Evolutionary conservation across 2,888 invertebrate genomes (phyloP), one percentile per base, ranked within the genome.

Genomic region (Lottia scabra): DNA sequence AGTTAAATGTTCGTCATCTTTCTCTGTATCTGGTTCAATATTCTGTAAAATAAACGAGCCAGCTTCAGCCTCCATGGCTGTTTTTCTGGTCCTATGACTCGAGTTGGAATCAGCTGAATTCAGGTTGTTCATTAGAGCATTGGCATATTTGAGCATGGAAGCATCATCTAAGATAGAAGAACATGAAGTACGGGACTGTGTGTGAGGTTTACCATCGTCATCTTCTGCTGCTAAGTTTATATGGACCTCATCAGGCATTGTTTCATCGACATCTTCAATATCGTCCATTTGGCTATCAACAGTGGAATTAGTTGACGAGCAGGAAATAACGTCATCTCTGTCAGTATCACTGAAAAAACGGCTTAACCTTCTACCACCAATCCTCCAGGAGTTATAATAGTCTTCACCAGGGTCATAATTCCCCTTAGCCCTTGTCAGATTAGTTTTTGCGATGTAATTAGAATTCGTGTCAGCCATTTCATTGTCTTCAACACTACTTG

Each of bases 261-360:
- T n/a, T 48, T 48, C 48, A 48, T 48, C 48, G n/a, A n/a, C 38
- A 38, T 38, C 38, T 38, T 38, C 38, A 38, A 10, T 38, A 38
- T 38, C 38, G 10, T 38, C 38, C 10, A 10, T 6, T 23, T 56
- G 19, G 13, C 19, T 56, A 23, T 23, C 56, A 19, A 23, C n/a
- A 19, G 23, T 56, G 12, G 56, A 56, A 56, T 56, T 13, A 19
- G 19, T 23, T 4, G 56, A 56, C 10, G 56, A 56, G 23, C 23
- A 56, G 23, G 56, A 56, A 13, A 56, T 23, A 10, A 56, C 19
- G 23, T 56, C 56, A 56, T 56, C 56, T 23, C 56, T 56, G 15
- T 56, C 56, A 23, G 56, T 56, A 56, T 56, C 56, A 56, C 56
- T 56, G 23, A 56, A 56, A 23, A 56, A 56, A 56, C 56, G 56